Conservation (phyloP, 2,888 invertebrate genomes). For the Saturnia japonica region DNA sequence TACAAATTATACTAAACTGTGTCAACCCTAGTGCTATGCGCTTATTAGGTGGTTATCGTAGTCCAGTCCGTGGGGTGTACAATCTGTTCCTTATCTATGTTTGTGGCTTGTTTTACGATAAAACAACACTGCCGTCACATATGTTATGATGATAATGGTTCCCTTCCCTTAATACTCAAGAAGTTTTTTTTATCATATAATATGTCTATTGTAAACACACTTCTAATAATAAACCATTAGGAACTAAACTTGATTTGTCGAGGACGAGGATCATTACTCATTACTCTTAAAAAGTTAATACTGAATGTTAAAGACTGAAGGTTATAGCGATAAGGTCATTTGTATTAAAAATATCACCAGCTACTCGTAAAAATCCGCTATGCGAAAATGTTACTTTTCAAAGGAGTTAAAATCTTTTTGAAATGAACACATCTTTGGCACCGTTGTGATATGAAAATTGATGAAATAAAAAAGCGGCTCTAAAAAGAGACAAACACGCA, state of each 20-base stretch:
- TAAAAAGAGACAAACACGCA: too few relatives aligned
- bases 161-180: neutral
- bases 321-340: too few relatives aligned
- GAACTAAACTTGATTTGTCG: neutral
- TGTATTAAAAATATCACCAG: too few relatives aligned
- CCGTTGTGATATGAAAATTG: too few relatives aligned
- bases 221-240: neutral
- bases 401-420: too few relatives aligned
- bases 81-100: neutral
- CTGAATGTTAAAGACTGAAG: neutral
- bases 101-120: neutral
- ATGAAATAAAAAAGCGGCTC: too few relatives aligned
- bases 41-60: neutral
- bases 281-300: neutral
- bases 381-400: too few relatives aligned
- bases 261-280: neutral
- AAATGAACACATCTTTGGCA: too few relatives aligned
- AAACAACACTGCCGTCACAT: neutral
- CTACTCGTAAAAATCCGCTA: too few relatives aligned
- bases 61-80: neutral
- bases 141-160: neutral
- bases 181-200: neutral
- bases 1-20: neutral
- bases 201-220: neutral
- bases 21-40: neutral